A percentile compares a stretch with the other conserved stretches of the same genome.
Evolutionary conservation across 2,797 vertebrate species (phyloP).

Genomic region (Zenarchopterus dispar): DNA sequence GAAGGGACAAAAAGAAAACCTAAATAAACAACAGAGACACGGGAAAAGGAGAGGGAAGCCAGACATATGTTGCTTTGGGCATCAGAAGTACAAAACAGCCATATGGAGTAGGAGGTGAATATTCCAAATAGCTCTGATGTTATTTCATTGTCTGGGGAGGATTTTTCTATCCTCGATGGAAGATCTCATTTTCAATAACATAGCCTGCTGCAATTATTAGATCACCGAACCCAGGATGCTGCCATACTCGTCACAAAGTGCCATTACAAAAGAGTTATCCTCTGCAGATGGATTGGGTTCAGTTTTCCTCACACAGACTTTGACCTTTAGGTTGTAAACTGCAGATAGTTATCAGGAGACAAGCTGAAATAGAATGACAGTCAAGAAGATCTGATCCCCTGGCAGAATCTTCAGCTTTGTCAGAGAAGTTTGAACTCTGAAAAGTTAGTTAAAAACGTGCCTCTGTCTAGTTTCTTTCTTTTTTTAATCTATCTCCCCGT

Average conservation of each 20-base stretch:
- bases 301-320: slow-evolving; percentile 47
- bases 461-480: slow-evolving; percentile 25
- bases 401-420: slow-evolving; percentile 43
- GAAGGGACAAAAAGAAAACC: slow-evolving; percentile 41
- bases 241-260: slow-evolving; percentile 44
- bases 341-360: slow-evolving; percentile 61
- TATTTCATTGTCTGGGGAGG: slow-evolving; percentile 34
- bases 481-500: slow-evolving; percentile 22
- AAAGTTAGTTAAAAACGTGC: slow-evolving; percentile 59
- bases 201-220: slow-evolving; percentile 49
- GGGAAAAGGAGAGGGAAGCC: background rate
- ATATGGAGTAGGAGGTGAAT: slow-evolving; percentile 23
- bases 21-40: slow-evolving; percentile 44
- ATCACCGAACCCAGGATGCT: slow-evolving; percentile 42
- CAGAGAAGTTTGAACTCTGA: slow-evolving; percentile 49
- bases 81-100: slow-evolving; percentile 35
- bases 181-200: slow-evolving; percentile 59
- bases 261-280: slow-evolving; percentile 47
- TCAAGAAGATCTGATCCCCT: slow-evolving; percentile 21
- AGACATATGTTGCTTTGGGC: slow-evolving; percentile 26
- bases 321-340: slow-evolving; percentile 63
- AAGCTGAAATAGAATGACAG: slow-evolving; percentile 41
- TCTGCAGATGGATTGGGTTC: slow-evolving; percentile 56
- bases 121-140: slow-evolving; percentile 54
- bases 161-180: slow-evolving; percentile 36